Conservation (phyloP, 2,113 vertebrate species). For the Anthoscopus minutus region DNA sequence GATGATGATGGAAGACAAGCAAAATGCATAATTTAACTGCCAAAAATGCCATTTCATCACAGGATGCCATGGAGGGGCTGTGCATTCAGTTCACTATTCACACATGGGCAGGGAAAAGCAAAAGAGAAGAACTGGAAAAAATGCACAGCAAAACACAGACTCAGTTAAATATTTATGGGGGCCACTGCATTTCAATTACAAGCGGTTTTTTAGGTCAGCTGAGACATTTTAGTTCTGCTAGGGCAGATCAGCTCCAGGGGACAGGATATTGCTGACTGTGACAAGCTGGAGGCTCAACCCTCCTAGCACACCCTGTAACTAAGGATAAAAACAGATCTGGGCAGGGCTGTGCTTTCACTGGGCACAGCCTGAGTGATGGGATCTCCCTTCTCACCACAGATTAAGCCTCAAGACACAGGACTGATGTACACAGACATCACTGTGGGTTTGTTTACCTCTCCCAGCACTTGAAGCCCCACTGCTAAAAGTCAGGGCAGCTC, state of each 20-base stretch:
- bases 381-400: not conserved
- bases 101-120: not conserved
- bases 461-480: not conserved
- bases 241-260: not conserved
- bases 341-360: not conserved
- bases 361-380: not conserved
- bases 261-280: not conserved
- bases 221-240: not conserved
- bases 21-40: not conserved
- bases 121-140: not conserved
- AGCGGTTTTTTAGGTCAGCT: conserved; percentile 4
- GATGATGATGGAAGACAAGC: not conserved
- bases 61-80: not conserved
- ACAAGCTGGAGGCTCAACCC: not conserved
- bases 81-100: not conserved
- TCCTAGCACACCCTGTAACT: not conserved
- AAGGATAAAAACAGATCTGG: not conserved
- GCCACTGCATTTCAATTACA: not conserved
- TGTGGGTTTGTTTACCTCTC: not conserved
- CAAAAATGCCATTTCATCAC: not conserved
- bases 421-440: not conserved
- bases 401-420: not conserved
- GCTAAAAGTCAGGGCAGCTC: not conserved
- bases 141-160: not conserved
- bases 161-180: conserved; percentile 23